These are phyloP conservation scores for Ennomos erosarius DNA, from an alignment of 2,888 invertebrate genomes.

Conservation along the genomic window DNA sequence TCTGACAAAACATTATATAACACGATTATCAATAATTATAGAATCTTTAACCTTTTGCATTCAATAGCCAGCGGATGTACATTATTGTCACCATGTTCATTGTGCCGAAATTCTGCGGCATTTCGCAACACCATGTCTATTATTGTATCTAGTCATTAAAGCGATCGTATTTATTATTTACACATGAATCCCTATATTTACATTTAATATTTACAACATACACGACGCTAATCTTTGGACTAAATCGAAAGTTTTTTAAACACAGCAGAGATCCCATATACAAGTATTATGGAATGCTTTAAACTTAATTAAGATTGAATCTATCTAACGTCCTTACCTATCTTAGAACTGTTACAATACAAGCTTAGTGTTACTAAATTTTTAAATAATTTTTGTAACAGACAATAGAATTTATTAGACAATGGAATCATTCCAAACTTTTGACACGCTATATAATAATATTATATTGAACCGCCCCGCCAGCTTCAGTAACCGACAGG, in stretches of 20 bases:
- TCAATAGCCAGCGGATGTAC: constrained; percentile 67
- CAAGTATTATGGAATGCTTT: constrained; percentile 81
- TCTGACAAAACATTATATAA: constrained; percentile 12
- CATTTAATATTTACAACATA: constrained; percentile 65
- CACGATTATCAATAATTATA: constrained; percentile 8
- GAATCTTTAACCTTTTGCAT: constrained; percentile 34
- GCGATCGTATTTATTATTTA: constrained; percentile 76
- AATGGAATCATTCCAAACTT: constrained; percentile 27
- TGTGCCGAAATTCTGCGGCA: constrained; percentile 44
- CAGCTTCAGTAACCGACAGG: constrained; percentile 6
- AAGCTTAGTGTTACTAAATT: constrained; percentile 59
- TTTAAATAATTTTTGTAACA: constrained; percentile 51
- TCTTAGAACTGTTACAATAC: constrained; percentile 41
- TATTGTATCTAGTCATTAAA: constrained; percentile 42
- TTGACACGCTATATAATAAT: constrained; percentile 14
- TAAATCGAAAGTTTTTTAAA: constrained; percentile 77
- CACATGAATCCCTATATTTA: constrained; percentile 59
- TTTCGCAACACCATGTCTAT: constrained; percentile 23
- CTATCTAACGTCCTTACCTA: constrained; percentile 69
- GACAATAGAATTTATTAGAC: constrained; percentile 46
- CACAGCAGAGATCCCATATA: constrained; percentile 83
- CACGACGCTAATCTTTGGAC: constrained; percentile 67
- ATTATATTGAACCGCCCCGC: constrained; percentile 5
- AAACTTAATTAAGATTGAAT: constrained; percentile 78
- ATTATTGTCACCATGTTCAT: constrained; percentile 78